phyloP scores from a whole-genome alignment of 2,797 vertebrate species.

The Sebastiscus tertius region DNA sequence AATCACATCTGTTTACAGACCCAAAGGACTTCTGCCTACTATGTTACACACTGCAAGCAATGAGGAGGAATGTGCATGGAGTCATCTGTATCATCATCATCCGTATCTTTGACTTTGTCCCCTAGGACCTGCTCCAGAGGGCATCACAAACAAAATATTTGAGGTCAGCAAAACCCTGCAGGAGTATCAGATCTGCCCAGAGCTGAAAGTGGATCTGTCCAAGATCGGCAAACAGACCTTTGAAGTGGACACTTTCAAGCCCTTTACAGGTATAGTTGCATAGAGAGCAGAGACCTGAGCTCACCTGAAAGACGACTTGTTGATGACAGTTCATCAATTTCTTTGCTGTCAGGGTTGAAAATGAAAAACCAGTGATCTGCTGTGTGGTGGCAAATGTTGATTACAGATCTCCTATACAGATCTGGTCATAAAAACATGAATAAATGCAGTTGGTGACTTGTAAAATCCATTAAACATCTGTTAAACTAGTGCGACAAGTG shows the following conservation, averaged over 20 bases:
- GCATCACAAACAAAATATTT: slow-evolving; percentile 95
- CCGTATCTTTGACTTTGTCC: not conserved
- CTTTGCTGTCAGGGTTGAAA: not conserved
- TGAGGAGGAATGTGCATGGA: not conserved
- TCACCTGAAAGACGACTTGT: not conserved
- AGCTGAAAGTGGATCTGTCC: slow-evolving; percentile 91
- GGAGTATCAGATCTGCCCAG: slow-evolving; percentile 96
- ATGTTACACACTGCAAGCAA: not conserved
- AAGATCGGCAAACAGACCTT: slow-evolving; percentile 95
- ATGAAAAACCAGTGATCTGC: not conserved
- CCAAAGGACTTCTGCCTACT: not conserved
- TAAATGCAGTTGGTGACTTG: not conserved
- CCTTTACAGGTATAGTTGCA: slow-evolving; percentile 87
- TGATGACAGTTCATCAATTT: not conserved
- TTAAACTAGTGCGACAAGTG: not conserved
- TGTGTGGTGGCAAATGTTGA: not conserved
- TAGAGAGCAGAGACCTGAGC: not conserved
- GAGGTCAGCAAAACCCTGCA: slow-evolving; percentile 95
- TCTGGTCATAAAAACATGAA: not conserved
- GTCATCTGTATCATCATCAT: not conserved
- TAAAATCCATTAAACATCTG: not conserved
- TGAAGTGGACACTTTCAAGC: slow-evolving; percentile 95
- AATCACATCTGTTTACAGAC: not conserved
- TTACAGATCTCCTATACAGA: not conserved
- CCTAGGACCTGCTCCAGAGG: slow-evolving; percentile 95